Conservation (phyloP, 2,113 vertebrate species). For the Tenrec ecaudatus region DNA sequence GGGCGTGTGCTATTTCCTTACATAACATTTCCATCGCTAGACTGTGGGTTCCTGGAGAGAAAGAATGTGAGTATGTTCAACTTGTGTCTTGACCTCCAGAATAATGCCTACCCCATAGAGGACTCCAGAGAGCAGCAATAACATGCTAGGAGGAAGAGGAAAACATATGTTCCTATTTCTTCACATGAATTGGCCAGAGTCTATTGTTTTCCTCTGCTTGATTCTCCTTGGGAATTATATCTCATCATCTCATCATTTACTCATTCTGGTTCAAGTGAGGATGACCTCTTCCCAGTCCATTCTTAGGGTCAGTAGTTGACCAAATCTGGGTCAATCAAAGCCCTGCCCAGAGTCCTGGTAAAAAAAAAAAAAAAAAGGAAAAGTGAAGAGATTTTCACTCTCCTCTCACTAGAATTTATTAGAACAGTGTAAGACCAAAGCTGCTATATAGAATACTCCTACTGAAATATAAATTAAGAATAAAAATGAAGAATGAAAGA, state of each 20-base stretch:
- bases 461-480: conserved; percentile 4
- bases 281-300: neutral
- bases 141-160: neutral
- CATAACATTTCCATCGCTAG: neutral
- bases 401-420: neutral
- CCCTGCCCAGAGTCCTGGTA: neutral
- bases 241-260: neutral
- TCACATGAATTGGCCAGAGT: neutral
- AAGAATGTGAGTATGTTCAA: conserved; percentile 4
- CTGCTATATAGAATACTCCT: neutral
- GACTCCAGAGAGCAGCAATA: neutral
- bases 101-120: neutral
- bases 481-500: neutral
- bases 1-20: neutral
- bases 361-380: neutral
- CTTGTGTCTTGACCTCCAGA: neutral
- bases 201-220: neutral
- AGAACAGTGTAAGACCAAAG: neutral
- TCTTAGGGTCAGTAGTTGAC: neutral
- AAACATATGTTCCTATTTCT: neutral
- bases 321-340: neutral
- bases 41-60: neutral
- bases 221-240: neutral
- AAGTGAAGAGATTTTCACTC: neutral
- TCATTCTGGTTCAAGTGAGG: neutral